Evolutionary conservation across 2,888 invertebrate genomes (phyloP), one percentile per base, ranked within the genome.

Genomic region (Drosophila fungiperda): DNA sequence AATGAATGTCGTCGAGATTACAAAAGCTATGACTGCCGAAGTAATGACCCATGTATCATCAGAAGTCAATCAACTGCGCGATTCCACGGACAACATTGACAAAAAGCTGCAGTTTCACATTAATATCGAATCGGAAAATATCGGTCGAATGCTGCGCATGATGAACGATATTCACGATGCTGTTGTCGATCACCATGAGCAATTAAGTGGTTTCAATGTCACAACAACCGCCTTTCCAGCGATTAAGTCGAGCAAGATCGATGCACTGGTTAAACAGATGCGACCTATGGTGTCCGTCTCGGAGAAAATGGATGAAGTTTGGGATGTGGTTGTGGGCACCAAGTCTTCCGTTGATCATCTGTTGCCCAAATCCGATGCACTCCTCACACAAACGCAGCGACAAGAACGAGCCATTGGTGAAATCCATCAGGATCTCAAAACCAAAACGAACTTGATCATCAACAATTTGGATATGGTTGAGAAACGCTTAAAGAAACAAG

Each of bases 301-400:
- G 0, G 97, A 97, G 91, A 97, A 97, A 93, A 97, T 97, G 97
- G 97, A 97, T 86, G 97, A 97, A 93, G 97, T 97, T 5, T 97
- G 97, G 97, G 96, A 97, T 91, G 97, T 97, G 6, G 97, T 97
- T 15, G 97, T 97, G 1, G 97, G 97, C 17, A 97, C 97, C 4
- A 97, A 97, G 91, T 97, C 96, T 87, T 97, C 97, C 0, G 97
- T 97, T 0, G 97, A 97, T 92, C 96, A 97, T 92, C 94, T 97
- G 60, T 95, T 97, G 45, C 97, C 97, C 1, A 97, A 97, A 93
- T 97, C 97, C 0, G 97, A 97, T 91, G 97, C 97, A 84, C 93
- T 97, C 7, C 93, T 98, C 17, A 96, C 97, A 1, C 97, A 97
- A 92, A 97, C 97, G 0, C 97, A 97, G 88, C 94, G 97, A 2